Percentiles rank a stretch among this genome's conserved stretches.
These are phyloP conservation scores for Dynastes maya DNA, from an alignment of 2,888 invertebrate genomes.

Conservation along the genomic window DNA sequence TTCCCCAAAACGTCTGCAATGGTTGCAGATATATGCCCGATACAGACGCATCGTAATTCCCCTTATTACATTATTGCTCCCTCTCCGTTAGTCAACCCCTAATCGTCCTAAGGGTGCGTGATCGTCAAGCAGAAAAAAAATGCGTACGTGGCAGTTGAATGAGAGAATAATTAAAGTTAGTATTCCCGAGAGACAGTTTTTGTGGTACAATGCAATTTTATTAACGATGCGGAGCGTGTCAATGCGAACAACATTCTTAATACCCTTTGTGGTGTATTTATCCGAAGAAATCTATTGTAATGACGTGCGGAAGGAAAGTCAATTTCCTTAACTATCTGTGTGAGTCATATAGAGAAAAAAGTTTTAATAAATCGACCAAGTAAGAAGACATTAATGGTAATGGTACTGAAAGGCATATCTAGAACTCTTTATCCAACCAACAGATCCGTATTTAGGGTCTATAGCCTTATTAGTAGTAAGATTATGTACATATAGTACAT, in stretches of 20 bases:
- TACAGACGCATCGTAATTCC: conserved; percentile 18
- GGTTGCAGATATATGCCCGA: conserved; percentile 8
- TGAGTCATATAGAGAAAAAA: too few relatives aligned
- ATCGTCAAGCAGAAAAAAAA: conserved; percentile 12
- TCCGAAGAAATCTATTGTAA: too few relatives aligned
- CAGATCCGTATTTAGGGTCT: too few relatives aligned
- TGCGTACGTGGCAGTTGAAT: background rate
- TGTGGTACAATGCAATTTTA: conserved; percentile 20
- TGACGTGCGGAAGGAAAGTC: too few relatives aligned
- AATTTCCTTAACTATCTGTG: too few relatives aligned
- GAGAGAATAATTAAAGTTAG: conserved; percentile 36
- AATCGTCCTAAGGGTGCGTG: conserved; percentile 36
- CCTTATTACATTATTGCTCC: conserved; percentile 43
- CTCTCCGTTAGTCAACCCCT: conserved; percentile 33
- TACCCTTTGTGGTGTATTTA: background rate
- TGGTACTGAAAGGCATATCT: too few relatives aligned
- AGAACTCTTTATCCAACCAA: too few relatives aligned
- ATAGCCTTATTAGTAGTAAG: too few relatives aligned
- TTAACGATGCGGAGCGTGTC: conserved; percentile 6
- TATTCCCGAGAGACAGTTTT: conserved; percentile 25
- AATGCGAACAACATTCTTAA: background rate
- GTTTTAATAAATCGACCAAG: too few relatives aligned
- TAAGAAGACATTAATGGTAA: background rate
- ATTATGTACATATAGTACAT: too few relatives aligned
- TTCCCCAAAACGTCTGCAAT: conserved; percentile 4